Evolutionary conservation across 2,888 invertebrate genomes (phyloP).

Genomic region (Diploptera punctata): DNA sequence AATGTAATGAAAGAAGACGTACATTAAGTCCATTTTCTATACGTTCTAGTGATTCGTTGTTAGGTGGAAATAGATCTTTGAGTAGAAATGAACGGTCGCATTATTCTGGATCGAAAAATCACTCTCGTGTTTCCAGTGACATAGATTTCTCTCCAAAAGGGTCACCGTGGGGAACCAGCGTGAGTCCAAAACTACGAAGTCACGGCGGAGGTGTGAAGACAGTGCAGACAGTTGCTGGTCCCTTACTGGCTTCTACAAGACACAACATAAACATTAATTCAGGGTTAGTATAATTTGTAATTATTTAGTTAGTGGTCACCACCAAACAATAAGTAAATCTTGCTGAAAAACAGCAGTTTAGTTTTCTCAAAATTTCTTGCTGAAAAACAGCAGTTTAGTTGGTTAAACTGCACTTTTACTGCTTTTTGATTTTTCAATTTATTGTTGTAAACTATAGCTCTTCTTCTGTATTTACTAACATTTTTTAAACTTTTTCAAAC

Average conservation of each 20-base stretch:
- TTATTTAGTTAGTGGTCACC: too few relatives aligned
- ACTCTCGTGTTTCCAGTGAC: not conserved
- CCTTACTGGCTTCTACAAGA: slow-evolving; percentile 16
- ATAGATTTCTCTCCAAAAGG: not conserved
- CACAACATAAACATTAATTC: not conserved
- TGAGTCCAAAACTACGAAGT: slow-evolving; percentile 16
- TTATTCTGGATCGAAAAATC: not conserved
- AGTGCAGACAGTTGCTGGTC: slow-evolving; percentile 13
- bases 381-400: too few relatives aligned
- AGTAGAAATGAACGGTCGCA: not conserved
- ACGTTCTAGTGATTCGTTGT: not conserved
- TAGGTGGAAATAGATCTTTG: not conserved
- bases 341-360: too few relatives aligned
- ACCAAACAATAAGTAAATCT: too few relatives aligned
- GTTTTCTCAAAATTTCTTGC: too few relatives aligned
- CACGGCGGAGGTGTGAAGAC: not conserved
- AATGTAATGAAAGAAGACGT: not conserved
- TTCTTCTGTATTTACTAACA: too few relatives aligned
- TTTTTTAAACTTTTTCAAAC: too few relatives aligned
- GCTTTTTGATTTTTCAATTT: too few relatives aligned
- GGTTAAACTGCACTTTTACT: too few relatives aligned
- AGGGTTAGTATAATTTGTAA: slow-evolving; percentile 10
- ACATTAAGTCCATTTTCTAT: not conserved
- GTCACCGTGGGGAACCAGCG: slow-evolving; percentile 12
- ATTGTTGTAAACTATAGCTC: too few relatives aligned